A percentile compares a stretch with the other conserved stretches of the same genome.
Evolutionary conservation across 2,797 vertebrate genomes (phyloP).

Genomic region (Salmo trutta): DNA sequence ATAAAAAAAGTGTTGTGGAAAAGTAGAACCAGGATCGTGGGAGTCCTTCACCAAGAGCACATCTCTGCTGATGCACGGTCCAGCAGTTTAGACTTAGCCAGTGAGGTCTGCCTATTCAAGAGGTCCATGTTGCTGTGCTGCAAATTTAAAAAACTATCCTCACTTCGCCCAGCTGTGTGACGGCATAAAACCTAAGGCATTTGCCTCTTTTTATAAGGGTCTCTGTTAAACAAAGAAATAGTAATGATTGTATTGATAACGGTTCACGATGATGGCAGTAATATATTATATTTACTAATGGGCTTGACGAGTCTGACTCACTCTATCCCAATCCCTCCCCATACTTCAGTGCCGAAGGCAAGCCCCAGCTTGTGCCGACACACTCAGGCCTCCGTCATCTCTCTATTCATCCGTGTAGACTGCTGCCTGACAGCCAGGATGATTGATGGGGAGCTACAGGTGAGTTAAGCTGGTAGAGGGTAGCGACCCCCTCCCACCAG

Average conservation of each 20-base stretch:
- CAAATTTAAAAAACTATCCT: not conserved
- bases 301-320: not conserved
- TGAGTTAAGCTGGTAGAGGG: not conserved
- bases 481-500: too few relatives aligned
- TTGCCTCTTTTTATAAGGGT: not conserved
- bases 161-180: not conserved
- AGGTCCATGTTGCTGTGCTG: not conserved
- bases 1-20: not conserved
- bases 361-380: not conserved
- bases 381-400: not conserved
- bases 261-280: not conserved
- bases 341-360: not conserved
- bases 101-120: not conserved
- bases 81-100: not conserved
- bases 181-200: not conserved
- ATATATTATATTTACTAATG: not conserved
- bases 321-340: not conserved
- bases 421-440: slow-evolving; percentile 4
- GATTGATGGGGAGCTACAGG: slow-evolving; percentile 20
- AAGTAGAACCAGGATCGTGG: slow-evolving; percentile 1
- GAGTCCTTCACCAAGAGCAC: not conserved
- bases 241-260: not conserved
- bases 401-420: not conserved
- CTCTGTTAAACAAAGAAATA: not conserved
- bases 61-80: not conserved